Evolutionary conservation across 2,113 vertebrate species (phyloP), one percentile per base, ranked within the genome.

Genomic region (Vidua chalybeata): DNA sequence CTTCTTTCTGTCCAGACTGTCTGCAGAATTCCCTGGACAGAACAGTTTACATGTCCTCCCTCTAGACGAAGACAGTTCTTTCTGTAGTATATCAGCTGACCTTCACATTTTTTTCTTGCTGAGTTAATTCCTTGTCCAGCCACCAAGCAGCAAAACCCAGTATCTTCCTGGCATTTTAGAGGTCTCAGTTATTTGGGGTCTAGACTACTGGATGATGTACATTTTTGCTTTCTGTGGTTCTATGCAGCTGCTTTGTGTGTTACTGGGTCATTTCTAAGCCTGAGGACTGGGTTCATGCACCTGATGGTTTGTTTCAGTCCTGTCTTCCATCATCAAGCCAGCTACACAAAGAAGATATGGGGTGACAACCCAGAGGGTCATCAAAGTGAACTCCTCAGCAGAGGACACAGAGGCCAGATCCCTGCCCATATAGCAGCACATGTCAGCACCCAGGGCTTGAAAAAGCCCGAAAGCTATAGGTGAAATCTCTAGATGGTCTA

Each of bases 21-120:
- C 26, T 1, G 1, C 27, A 83, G 19, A 35, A 39, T 72, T 83
- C 21, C 16, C 15, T n/a, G 9, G 17, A 49, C 31, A 81, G 23
- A 62, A 26, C 6, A 52, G 2, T 55, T 66, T 90, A 6, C 17
- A 48, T 24, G 21, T 15, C 31, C 13, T 81, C 27, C 9, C 17
- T 79, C 35, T 59, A 48, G 28, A 54, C 85, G 18, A 33, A 51
- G 22, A n/a, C 5, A 39, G 28, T 54, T 23, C 31, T 67, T 84
- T 78, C 52, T 56, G 28, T 52, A 46, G 3, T 15, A 35, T 61
- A 31, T 43, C 0, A 0, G 1, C 28, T 74, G 28, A 81, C n/a
- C 21, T 55, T 55, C 4, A 2, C 9, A n/a, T 4, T 17, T 92
- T 64, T 84, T 55, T 61, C 30, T 58, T 24, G 21, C 7, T 54